Percentiles rank a stretch among this genome's conserved stretches.
These are phyloP conservation scores for Cybosia mesomella DNA, from an alignment of 2,888 invertebrate species.

Conservation along the genomic window DNA sequence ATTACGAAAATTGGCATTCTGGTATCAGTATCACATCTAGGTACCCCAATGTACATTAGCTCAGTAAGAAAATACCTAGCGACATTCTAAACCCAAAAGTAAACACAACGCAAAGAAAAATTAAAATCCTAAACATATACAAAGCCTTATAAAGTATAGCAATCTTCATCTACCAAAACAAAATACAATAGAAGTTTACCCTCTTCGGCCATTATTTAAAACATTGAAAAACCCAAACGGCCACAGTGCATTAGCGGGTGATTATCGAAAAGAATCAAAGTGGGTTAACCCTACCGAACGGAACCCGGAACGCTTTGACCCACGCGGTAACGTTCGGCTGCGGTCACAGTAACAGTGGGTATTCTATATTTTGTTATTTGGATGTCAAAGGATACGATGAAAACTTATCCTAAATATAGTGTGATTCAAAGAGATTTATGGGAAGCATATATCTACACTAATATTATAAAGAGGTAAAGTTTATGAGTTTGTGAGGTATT, in stretches of 20 bases:
- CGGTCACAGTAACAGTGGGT: conserved; percentile 44
- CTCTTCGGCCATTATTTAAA: conserved; percentile 52
- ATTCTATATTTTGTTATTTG: not conserved
- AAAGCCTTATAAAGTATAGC: conserved; percentile 7
- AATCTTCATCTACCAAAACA: conserved; percentile 31
- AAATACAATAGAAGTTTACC: conserved; percentile 50
- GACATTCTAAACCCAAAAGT: not conserved
- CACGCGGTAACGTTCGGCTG: conserved; percentile 50
- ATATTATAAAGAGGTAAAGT: too few species aligned
- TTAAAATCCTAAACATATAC: not conserved
- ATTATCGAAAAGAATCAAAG: conserved; percentile 83
- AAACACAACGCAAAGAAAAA: not conserved
- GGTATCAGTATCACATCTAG: not conserved
- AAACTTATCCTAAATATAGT: not conserved
- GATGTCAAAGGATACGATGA: not conserved
- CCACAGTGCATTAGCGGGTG: conserved; percentile 75
- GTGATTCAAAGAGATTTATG: too few species aligned
- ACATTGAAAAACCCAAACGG: conserved; percentile 53
- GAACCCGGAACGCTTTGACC: conserved; percentile 58
- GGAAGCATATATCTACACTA: too few species aligned
- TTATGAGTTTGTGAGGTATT: too few species aligned
- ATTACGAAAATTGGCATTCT: too few species aligned
- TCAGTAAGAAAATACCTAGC: not conserved
- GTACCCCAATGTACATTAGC: not conserved
- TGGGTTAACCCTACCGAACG: conserved; percentile 69